Evolutionary conservation across 2,113 vertebrate species (phyloP).

Genomic region (Nicator chloris): DNA sequence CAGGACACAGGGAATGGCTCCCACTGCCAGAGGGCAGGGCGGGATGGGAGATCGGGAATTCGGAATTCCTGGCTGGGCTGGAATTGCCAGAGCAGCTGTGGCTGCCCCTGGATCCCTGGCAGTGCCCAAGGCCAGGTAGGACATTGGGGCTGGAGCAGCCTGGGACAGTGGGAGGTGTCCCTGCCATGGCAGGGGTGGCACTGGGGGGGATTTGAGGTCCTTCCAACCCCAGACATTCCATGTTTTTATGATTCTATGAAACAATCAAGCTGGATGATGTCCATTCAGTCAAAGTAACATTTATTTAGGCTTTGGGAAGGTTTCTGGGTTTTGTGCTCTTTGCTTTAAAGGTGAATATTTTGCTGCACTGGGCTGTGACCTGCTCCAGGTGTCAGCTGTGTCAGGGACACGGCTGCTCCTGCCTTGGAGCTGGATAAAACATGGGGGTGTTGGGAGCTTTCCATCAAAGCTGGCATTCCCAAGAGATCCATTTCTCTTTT

Average conservation of each 20-base stretch:
- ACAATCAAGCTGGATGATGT: not conserved
- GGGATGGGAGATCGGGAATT: too few species aligned
- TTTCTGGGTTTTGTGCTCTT: not conserved
- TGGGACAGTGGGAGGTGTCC: not conserved
- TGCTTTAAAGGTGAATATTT: not conserved
- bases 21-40: too few species aligned
- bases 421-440: too few species aligned
- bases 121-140: not conserved
- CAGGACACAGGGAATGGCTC: too few species aligned
- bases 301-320: not conserved
- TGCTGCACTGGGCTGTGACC: not conserved
- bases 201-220: fast-evolving
- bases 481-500: not conserved
- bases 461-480: not conserved
- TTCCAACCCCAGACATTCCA: not conserved
- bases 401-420: fast-evolving
- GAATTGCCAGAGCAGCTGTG: not conserved
- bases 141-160: not conserved
- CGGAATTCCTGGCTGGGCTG: too few species aligned
- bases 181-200: not conserved
- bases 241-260: not conserved
- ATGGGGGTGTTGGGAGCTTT: fast-evolving
- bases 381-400: not conserved
- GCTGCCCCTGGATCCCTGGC: not conserved
- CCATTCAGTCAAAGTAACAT: not conserved